A percentile compares a stretch with the other conserved stretches of the same genome.
These are phyloP conservation scores for Spisula subtruncata DNA, from an alignment of 2,888 invertebrate species.

Conservation along the genomic window DNA sequence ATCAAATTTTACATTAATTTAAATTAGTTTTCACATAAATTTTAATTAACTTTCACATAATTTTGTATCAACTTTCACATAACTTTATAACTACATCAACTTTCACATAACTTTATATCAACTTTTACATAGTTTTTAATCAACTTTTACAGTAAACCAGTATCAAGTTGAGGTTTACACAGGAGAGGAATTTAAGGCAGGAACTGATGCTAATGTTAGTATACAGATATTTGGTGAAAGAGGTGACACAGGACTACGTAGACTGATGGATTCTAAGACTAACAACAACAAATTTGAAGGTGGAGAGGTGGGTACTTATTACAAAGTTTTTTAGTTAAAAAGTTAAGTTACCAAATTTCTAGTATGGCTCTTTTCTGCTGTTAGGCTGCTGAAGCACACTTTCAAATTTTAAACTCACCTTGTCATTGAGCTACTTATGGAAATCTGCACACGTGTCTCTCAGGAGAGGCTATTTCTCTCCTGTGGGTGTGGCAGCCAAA, in stretches of 20 bases:
- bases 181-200: conserved; percentile 84
- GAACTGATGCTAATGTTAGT: conserved; percentile 85
- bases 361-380: too few relatives aligned
- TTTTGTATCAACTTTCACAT: background rate
- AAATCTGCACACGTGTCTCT: too few relatives aligned
- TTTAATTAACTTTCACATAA: too few relatives aligned
- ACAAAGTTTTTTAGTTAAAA: background rate
- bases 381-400: too few relatives aligned
- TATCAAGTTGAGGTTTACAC: conserved; percentile 84
- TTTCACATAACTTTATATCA: background rate
- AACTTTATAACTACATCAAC: background rate
- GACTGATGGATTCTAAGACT: conserved; percentile 75
- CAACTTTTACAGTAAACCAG: conserved; percentile 77
- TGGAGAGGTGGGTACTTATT: conserved; percentile 57
- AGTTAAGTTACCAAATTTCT: too few relatives aligned
- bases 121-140: background rate
- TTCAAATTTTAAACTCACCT: too few relatives aligned
- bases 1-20: too few relatives aligned
- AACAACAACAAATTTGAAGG: conserved; percentile 80
- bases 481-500: too few relatives aligned
- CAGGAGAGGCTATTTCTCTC: too few relatives aligned
- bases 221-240: conserved; percentile 85
- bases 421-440: too few relatives aligned
- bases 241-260: conserved; percentile 85
- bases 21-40: too few relatives aligned